phyloP scores from a whole-genome alignment of 2,113 vertebrate species.

The Aegithalos caudatus region DNA sequence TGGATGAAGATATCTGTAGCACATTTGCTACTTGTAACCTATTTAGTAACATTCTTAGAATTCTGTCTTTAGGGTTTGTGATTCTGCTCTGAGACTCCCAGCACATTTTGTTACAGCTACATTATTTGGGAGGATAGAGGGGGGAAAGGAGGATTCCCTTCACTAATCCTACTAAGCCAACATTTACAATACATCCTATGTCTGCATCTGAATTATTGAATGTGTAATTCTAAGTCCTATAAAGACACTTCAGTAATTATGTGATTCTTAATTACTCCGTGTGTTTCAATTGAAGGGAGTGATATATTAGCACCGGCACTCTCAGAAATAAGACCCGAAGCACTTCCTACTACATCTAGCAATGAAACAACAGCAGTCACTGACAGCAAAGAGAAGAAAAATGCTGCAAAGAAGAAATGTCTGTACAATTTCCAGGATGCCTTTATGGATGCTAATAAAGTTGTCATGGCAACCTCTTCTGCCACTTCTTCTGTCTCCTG shows the following conservation, averaged over 20 bases:
- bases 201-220: not conserved
- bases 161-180: not conserved
- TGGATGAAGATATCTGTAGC: not conserved
- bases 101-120: not conserved
- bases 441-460: conserved; percentile 93
- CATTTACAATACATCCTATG: not conserved
- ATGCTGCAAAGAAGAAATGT: conserved; percentile 92
- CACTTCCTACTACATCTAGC: conserved; percentile 82
- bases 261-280: not conserved
- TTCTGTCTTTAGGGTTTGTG: not conserved
- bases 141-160: not conserved
- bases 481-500: conserved; percentile 93
- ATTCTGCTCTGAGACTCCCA: not conserved
- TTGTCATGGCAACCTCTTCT: conserved; percentile 93
- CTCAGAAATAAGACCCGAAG: conserved; percentile 77
- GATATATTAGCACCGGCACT: conserved; percentile 86
- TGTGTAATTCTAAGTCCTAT: not conserved
- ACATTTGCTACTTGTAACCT: not conserved
- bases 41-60: not conserved
- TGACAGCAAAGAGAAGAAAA: conserved; percentile 91
- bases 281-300: conserved; percentile 68
- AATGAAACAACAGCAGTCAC: conserved; percentile 70
- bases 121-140: not conserved
- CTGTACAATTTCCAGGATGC: conserved; percentile 98
- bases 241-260: not conserved